Base-by-base conservation (phyloP, 92 coral and sea anemone species). In the Porites lobata region DNA sequence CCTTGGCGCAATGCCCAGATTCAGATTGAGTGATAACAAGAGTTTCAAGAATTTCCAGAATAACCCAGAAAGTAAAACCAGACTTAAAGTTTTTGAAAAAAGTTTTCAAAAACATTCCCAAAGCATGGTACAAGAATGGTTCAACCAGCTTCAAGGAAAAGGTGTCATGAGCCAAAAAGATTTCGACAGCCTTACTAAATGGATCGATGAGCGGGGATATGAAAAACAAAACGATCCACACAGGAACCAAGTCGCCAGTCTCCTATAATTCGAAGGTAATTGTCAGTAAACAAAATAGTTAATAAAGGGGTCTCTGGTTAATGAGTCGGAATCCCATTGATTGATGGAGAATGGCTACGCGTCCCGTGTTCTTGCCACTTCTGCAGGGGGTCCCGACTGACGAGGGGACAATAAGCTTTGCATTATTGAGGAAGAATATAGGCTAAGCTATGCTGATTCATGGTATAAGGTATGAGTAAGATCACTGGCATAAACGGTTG, bases 1-100 rank as follows among this genome's bases (percentile, higher is more conserved):
- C 26, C 19, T 66, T 66, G 71, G 71, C 21, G 71, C 71, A 66
- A 66, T 66, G 32, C 71, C 71, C 26, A 66, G 71, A 66, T 66
- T 66, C 71, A 66, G 38, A 38, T 18, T 66, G 26, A 66, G 22
- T 13, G 9, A 18, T 38, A 66, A 19, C 26, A 66, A 66, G 71
- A 26, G 21, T 18, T 66, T 66, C 71, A 66, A 66, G 21, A 21
- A 13, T 66, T 66, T 66, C 26, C 71, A 66, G 10, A 66, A 66
- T 26, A 2, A 21, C 71, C 1, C 26, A 18, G 1, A 1, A 38
- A 66, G 71, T 66, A 1, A 3, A 26, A 66, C 71, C 71, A 66
- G 71, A 38, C 38, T 66, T 1, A 0, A 66, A 0, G 26, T 66
- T 66, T 66, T 66, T 66, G 43, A 66, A 6, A 13, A 66, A 0